Percentiles rank a stretch among this genome's conserved stretches.
These are phyloP conservation scores for Epicampocera succincta DNA, from an alignment of 2,888 invertebrate genomes.

Conservation along the genomic window DNA sequence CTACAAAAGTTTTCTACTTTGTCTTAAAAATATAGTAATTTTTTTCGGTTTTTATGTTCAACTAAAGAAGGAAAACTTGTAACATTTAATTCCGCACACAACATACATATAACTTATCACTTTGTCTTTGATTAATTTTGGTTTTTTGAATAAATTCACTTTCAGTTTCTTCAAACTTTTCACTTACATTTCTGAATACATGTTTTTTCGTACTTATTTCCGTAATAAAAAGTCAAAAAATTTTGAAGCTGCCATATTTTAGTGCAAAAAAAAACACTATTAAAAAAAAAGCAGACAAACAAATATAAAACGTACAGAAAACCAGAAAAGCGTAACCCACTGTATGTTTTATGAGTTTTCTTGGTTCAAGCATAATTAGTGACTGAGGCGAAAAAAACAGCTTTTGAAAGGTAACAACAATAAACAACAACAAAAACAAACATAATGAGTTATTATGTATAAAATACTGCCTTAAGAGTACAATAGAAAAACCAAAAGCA, in stretches of 20 bases:
- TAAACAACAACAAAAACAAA: slow-evolving; percentile 39
- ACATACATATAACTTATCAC: no score
- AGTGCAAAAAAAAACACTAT: not conserved
- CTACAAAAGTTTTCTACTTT: no score
- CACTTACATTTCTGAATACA: slow-evolving; percentile 55
- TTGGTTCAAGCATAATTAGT: slow-evolving; percentile 44
- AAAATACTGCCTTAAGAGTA: not conserved
- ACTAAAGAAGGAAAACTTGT: no score
- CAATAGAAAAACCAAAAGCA: slow-evolving; percentile 1
- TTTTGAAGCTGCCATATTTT: slow-evolving; percentile 27
- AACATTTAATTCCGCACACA: no score
- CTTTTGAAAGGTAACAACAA: slow-evolving; percentile 16
- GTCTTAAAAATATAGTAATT: no score
- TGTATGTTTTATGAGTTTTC: slow-evolving; percentile 33
- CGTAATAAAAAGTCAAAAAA: slow-evolving; percentile 46
- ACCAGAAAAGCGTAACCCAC: slow-evolving; percentile 60
- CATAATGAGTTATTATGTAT: slow-evolving; percentile 17
- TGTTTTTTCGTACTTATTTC: slow-evolving; percentile 48
- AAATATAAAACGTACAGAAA: slow-evolving; percentile 7
- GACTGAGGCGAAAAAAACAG: not conserved
- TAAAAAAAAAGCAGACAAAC: no score
- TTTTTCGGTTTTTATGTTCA: no score
- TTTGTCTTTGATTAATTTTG: no score
- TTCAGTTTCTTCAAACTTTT: slow-evolving; percentile 35
- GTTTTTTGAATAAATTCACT: not conserved